phyloP scores from a whole-genome alignment of 2,797 vertebrate species.

The Xerus rutilus region DNA sequence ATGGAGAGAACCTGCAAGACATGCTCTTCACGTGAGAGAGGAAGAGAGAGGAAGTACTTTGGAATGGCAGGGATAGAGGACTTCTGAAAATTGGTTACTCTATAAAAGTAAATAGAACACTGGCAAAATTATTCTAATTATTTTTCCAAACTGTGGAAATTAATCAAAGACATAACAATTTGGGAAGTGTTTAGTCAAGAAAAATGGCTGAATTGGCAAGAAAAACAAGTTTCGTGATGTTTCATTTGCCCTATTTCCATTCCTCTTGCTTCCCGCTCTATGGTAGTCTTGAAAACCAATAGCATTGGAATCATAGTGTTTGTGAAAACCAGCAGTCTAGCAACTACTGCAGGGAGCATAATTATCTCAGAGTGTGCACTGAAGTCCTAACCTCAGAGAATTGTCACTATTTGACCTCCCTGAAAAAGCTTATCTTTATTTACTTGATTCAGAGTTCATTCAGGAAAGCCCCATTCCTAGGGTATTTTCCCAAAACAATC shows the following conservation, averaged over 20 bases:
- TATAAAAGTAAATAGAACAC: neutral
- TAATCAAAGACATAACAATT: neutral
- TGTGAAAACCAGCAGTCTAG: neutral
- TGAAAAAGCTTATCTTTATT: neutral
- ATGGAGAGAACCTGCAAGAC: neutral
- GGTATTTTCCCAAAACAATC: neutral
- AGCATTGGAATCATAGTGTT: neutral
- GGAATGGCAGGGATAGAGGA: neutral
- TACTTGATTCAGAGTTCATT: neutral
- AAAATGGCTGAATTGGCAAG: neutral
- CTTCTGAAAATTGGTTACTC: neutral
- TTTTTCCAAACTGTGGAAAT: slow-evolving; percentile 36
- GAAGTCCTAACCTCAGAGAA: neutral
- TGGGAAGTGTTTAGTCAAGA: neutral
- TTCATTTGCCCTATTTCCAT: neutral
- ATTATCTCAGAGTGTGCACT: neutral
- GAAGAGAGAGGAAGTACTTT: neutral
- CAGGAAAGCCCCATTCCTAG: neutral
- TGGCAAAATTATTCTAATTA: neutral
- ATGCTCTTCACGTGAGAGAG: neutral
- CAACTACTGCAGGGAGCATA: neutral
- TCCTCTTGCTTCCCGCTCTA: neutral
- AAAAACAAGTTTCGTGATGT: neutral
- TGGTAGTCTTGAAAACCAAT: neutral
- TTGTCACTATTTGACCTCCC: neutral